phyloP scores from a whole-genome alignment of 2,113 vertebrate genomes.

The Phrynosoma platyrhinos region DNA sequence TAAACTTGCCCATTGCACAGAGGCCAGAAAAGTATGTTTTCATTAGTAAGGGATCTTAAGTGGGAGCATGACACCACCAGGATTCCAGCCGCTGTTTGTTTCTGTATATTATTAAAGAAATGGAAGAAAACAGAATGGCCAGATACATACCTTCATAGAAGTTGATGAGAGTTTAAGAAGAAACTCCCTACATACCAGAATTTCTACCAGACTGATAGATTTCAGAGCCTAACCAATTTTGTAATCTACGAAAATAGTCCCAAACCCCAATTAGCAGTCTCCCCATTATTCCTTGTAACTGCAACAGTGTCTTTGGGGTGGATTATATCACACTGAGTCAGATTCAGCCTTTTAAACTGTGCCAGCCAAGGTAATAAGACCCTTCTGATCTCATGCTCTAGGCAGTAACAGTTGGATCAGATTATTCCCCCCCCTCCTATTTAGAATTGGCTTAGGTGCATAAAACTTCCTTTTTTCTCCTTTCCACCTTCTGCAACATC shows the following conservation, averaged over 20 bases:
- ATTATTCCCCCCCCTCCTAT: conserved; percentile 27
- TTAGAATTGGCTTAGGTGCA: conserved; percentile 26
- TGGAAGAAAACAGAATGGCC: conserved; percentile 61
- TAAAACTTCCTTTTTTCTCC: not conserved
- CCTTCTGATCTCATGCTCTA: conserved; percentile 30
- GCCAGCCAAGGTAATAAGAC: conserved; percentile 35
- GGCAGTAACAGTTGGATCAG: conserved; percentile 20
- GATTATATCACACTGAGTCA: conserved; percentile 36
- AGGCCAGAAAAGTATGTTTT: too few relatives aligned
- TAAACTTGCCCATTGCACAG: too few relatives aligned
- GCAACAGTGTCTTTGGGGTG: conserved; percentile 34
- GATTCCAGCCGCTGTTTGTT: conserved; percentile 26
- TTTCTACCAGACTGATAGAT: conserved; percentile 49
- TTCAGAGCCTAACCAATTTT: conserved; percentile 75
- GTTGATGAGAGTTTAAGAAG: not conserved
- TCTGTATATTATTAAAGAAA: conserved; percentile 65
- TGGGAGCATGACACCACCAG: too few relatives aligned
- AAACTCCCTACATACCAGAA: not conserved
- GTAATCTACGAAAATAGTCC: conserved; percentile 32
- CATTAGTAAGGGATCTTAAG: too few relatives aligned
- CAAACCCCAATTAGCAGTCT: conserved; percentile 48
- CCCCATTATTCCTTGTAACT: conserved; percentile 40
- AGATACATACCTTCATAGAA: not conserved
- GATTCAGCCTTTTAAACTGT: conserved; percentile 31
- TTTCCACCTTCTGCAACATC: not conserved